These are phyloP conservation scores for Redunca redunca DNA, from an alignment of 2,113 vertebrate genomes.

Conservation along the genomic window DNA sequence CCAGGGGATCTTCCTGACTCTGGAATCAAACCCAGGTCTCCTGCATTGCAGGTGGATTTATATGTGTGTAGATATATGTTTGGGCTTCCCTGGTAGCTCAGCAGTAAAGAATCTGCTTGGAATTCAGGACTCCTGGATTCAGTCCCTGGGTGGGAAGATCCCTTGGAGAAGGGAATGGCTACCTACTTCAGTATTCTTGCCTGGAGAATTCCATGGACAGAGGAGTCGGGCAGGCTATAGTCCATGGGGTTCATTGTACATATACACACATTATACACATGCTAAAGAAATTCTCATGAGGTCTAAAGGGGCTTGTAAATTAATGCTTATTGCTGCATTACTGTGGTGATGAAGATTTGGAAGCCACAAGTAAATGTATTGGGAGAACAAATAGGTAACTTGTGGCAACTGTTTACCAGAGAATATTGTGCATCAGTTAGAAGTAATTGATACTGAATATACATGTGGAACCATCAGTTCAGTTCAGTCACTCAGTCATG, in stretches of 20 bases:
- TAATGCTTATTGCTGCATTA: background rate
- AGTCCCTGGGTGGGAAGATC: background rate
- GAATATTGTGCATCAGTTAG: background rate
- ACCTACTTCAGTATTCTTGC: background rate
- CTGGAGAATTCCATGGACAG: background rate
- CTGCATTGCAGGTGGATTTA: background rate
- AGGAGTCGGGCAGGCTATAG: background rate
- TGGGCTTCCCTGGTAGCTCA: background rate
- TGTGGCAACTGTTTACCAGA: background rate
- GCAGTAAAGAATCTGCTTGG: background rate
- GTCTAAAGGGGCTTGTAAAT: background rate
- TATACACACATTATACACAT: background rate
- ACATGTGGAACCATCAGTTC: background rate
- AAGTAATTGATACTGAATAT: background rate
- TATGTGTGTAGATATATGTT: background rate
- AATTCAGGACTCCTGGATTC: background rate
- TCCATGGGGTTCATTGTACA: background rate
- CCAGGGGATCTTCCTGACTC: background rate
- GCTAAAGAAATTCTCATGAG: background rate
- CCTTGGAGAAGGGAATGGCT: background rate
- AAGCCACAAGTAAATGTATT: background rate
- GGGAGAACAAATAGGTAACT: background rate
- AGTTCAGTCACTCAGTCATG: background rate
- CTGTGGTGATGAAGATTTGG: background rate
- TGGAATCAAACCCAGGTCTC: background rate